phyloP scores from a whole-genome alignment of 2,113 vertebrate genomes.

The Melanostigma gelatinosum region DNA sequence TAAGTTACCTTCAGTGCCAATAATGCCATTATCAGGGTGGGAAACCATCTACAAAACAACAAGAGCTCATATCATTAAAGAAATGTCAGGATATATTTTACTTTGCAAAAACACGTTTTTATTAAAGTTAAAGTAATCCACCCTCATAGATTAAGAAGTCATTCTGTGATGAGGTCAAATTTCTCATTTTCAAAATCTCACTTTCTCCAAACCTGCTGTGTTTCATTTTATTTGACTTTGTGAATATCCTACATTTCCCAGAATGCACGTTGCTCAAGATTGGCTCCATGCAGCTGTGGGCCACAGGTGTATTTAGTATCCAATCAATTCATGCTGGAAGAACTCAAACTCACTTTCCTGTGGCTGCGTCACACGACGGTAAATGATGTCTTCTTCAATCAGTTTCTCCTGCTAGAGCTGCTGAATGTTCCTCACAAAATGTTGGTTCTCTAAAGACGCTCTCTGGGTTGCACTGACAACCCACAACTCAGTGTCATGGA shows the following conservation, averaged over 20 bases:
- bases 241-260: constrained; percentile 22
- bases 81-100: not conserved
- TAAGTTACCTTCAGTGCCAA: not conserved
- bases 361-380: not conserved
- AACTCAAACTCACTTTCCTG: not conserved
- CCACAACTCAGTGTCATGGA: not conserved
- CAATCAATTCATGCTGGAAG: not conserved
- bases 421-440: not conserved
- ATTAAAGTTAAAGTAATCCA: not conserved
- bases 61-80: too few relatives aligned
- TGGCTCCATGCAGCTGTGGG: not conserved
- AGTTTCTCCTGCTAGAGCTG: not conserved
- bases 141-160: not conserved
- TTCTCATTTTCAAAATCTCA: not conserved
- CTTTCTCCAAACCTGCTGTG: not conserved
- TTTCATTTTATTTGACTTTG: not conserved
- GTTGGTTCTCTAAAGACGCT: not conserved
- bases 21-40: not conserved
- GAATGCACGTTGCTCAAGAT: not conserved
- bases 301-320: constrained; percentile 9
- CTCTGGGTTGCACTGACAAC: not conserved
- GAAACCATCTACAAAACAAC: not conserved
- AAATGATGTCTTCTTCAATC: not conserved
- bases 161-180: not conserved
- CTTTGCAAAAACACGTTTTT: too few relatives aligned